These are phyloP conservation scores for Malurus leucopterus DNA, from an alignment of 2,797 vertebrate species.

Conservation along the genomic window DNA sequence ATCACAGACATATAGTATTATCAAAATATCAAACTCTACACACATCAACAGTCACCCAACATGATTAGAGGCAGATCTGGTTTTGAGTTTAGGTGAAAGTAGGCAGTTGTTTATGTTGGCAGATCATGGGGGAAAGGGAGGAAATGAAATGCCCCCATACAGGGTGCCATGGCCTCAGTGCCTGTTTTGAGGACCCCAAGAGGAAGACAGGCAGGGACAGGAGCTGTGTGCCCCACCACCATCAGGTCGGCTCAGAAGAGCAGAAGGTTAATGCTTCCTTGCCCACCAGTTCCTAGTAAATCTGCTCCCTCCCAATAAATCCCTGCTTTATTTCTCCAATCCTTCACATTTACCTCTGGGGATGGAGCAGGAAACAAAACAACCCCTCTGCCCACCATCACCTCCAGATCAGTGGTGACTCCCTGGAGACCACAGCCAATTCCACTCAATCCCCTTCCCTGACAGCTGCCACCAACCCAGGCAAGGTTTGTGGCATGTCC, in stretches of 20 bases:
- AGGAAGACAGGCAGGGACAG: background rate
- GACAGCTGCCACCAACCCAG: background rate
- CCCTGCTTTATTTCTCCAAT: background rate
- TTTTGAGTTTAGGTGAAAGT: slow-evolving; percentile 6
- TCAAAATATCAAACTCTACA: slow-evolving; percentile 45
- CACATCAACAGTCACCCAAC: slow-evolving; percentile 18
- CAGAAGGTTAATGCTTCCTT: background rate
- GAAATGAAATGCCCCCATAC: slow-evolving; percentile 5
- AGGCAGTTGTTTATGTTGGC: background rate
- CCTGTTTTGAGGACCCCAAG: background rate
- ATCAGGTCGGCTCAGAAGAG: background rate
- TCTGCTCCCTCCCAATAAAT: slow-evolving; percentile 29
- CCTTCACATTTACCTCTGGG: background rate
- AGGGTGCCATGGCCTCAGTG: background rate
- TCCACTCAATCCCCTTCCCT: background rate
- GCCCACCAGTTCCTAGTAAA: background rate
- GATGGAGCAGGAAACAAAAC: background rate
- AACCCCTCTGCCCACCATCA: background rate
- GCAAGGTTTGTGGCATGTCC: background rate
- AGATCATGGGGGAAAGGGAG: background rate
- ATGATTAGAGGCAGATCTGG: slow-evolving; percentile 22
- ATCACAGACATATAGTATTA: slow-evolving; percentile 27
- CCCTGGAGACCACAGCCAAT: background rate
- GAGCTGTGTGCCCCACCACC: rapidly evolving
- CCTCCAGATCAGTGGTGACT: background rate